Evolutionary conservation across 1,140 invertebrate species (phyloP).

Genomic region (Atta texana): DNA sequence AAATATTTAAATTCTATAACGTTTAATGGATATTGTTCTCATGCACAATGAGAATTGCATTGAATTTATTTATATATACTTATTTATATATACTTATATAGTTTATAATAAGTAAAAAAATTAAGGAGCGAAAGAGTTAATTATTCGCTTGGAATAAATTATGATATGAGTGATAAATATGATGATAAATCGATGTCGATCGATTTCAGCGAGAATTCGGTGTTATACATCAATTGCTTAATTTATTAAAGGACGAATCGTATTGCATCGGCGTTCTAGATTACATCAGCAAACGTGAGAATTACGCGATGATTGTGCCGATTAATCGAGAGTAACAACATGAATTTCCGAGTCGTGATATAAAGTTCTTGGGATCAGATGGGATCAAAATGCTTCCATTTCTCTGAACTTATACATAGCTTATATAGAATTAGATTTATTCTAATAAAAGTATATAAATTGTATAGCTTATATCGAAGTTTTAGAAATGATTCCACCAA

Average conservation of each 20-base stretch:
- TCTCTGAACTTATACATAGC: neutral
- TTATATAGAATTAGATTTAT: too few species aligned
- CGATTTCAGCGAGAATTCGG: neutral
- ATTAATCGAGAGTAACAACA: conserved; percentile 49
- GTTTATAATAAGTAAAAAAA: neutral
- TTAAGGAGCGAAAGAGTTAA: neutral
- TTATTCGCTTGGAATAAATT: neutral
- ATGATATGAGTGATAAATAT: too few species aligned
- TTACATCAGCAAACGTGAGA: conserved; percentile 47
- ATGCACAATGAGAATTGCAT: neutral
- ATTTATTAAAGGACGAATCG: conserved; percentile 46
- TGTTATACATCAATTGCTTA: conserved; percentile 17
- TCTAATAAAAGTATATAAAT: too few species aligned
- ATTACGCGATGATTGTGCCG: conserved; percentile 48
- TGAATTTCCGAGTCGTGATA: neutral
- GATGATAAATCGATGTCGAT: neutral
- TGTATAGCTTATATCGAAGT: too few species aligned
- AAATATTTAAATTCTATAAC: neutral
- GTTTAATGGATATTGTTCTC: neutral
- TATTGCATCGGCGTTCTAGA: neutral
- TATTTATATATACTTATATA: neutral
- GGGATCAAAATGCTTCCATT: conserved; percentile 2
- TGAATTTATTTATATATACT: neutral
- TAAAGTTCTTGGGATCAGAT: neutral
- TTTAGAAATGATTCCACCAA: too few species aligned